Evolutionary conservation across 2,113 vertebrate genomes (phyloP), one percentile per base, ranked within the genome.

Genomic region (Callipepla squamata): DNA sequence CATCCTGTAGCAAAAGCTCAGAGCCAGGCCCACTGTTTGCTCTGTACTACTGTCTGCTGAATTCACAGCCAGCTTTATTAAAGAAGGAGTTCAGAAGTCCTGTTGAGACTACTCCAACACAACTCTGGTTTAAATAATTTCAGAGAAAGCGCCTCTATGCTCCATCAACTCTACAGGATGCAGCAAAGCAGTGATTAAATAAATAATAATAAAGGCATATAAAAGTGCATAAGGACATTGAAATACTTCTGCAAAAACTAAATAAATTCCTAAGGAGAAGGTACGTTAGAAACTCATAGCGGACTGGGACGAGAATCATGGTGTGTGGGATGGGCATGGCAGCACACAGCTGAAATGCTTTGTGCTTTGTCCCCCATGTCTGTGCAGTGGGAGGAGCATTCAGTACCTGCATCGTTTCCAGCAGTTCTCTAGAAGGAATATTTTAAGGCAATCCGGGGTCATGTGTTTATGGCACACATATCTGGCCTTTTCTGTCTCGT

Each of bases 41-140:
- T 63, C 42, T 68, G 32, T 38, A 44, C 62, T 67, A 66, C 30
- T 20, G 3, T 69, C 51, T 50, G 70, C 68, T 36, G 78, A 92
- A 67, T 65, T 7, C 21, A n/a, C 8, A 23, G 36, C 44, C 51
- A 90, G 73, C 25, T 86, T 95, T 95, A 58, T 92, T 92, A 68
- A 92, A 96, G 89, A 80, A 77, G 44, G 69, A 19, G 58, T 82
- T 79, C 59, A 23, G n/a, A 93, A 63, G 36, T 57, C 61, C 38
- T 20, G 16, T 79, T 78, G 44, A 68, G 57, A 30, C 67, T 63
- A 16, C 86, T 87, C 53, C 61, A 59, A 50, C 34, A 65, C 69
- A 19, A 7, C 69, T 89, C 34, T 83, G 40, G 32, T 87, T 92
- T 87, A 75, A 79, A 88, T 84, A 69, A 86, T 70, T 53, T 66